Percentiles rank a stretch among this genome's conserved stretches.
These are phyloP conservation scores for Tenthredo mesomela DNA, from an alignment of 2,888 invertebrate genomes.

Conservation along the genomic window DNA sequence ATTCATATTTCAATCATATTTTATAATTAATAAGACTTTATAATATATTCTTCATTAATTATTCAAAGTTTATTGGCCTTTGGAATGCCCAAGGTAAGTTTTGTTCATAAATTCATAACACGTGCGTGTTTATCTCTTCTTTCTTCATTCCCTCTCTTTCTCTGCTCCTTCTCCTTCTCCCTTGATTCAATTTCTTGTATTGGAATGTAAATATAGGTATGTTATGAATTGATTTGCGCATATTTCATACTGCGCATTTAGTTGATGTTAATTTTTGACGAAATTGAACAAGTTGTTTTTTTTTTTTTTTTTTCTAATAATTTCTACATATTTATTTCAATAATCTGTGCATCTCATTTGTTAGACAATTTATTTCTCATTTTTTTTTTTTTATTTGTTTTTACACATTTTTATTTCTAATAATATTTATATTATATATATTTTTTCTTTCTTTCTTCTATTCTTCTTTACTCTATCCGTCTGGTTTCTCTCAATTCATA, in stretches of 20 bases:
- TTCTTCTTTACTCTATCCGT: background rate
- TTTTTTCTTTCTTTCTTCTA: background rate
- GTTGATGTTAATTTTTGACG: no score
- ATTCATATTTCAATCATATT: background rate
- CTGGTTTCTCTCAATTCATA: background rate
- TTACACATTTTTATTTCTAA: constrained; percentile 1
- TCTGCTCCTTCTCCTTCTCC: background rate
- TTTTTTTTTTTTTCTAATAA: background rate
- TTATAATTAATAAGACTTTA: background rate
- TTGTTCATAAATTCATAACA: background rate
- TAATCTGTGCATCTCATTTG: background rate
- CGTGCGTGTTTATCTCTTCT: background rate
- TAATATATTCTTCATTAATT: background rate
- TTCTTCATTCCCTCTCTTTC: background rate
- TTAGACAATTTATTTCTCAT: background rate
- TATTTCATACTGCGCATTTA: background rate
- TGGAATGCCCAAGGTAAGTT: constrained; percentile 37
- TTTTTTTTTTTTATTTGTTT: background rate
- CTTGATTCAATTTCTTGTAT: background rate
- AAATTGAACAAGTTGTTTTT: background rate
- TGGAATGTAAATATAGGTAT: background rate
- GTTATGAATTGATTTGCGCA: background rate
- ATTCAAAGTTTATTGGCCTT: background rate
- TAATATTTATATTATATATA: background rate
- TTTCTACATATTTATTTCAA: background rate